Evolutionary conservation across 1,140 invertebrate species (phyloP).

Genomic region (Asbolus verrucosus): DNA sequence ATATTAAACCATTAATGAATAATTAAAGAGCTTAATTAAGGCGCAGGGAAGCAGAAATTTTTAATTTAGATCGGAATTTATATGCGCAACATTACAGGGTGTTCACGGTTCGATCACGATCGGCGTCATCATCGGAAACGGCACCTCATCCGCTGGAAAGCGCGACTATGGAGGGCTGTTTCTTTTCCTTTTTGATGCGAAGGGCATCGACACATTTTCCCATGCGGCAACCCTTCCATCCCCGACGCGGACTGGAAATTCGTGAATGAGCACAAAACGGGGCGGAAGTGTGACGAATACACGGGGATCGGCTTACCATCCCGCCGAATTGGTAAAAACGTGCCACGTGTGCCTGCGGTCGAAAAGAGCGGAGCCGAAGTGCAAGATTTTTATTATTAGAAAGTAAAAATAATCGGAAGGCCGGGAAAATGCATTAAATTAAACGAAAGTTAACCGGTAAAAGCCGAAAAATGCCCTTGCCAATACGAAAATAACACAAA

Average conservation of each 20-base stretch:
- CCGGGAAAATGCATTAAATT: no score
- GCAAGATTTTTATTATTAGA: no score
- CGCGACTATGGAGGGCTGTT: no score
- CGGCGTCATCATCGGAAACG: no score
- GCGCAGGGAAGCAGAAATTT: conserved; percentile 20
- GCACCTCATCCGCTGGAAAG: no score
- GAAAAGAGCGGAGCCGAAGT: no score
- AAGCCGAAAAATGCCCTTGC: not conserved
- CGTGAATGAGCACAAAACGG: conserved; percentile 19
- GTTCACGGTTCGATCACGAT: not conserved
- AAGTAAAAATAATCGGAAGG: no score
- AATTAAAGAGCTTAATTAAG: conserved; percentile 8
- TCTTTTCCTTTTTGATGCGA: not conserved
- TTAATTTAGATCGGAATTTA: conserved; percentile 2
- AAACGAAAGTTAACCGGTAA: not conserved
- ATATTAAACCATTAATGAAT: not conserved
- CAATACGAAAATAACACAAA: conserved; percentile 20
- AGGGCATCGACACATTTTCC: conserved; percentile 18
- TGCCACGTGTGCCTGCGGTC: not conserved
- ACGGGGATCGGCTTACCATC: conserved; percentile 19
- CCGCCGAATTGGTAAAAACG: conserved; percentile 18
- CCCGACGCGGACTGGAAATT: not conserved
- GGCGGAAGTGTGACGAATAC: conserved; percentile 22
- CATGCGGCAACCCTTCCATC: conserved; percentile 16
- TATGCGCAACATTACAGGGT: not conserved